A percentile compares a stretch with the other conserved stretches of the same genome.
These are phyloP conservation scores for Falco punctatus DNA, from an alignment of 2,113 vertebrate species.

Conservation along the genomic window DNA sequence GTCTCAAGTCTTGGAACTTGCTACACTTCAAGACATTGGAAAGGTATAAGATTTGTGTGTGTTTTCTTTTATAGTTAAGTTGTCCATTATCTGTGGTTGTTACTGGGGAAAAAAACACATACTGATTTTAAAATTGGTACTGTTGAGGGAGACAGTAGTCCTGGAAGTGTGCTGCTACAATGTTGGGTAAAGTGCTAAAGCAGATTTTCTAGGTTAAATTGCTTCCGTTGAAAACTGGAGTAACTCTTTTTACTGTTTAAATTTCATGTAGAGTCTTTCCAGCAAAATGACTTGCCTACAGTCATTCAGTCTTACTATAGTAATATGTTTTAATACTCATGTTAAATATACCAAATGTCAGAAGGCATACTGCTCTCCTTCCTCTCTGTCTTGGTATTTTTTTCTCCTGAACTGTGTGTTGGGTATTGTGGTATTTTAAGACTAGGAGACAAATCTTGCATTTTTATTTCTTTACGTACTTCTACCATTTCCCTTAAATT, in stretches of 20 bases:
- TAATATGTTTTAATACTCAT: not conserved
- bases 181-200: not conserved
- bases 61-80: not conserved
- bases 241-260: not conserved
- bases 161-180: not conserved
- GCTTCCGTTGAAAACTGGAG: not conserved
- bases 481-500: not conserved
- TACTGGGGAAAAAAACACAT: not conserved
- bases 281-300: not conserved
- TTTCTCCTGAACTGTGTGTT: not conserved
- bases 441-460: not conserved
- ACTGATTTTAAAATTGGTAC: not conserved
- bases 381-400: not conserved
- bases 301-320: not conserved
- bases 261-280: not conserved
- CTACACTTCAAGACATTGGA: slow-evolving; percentile 93
- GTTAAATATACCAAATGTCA: not conserved
- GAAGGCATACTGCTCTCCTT: not conserved
- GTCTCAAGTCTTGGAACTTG: slow-evolving; percentile 92
- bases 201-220: not conserved
- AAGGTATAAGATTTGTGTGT: slow-evolving; percentile 78
- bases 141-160: not conserved
- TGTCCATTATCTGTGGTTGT: not conserved
- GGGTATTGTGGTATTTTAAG: not conserved
- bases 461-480: not conserved